Evolutionary conservation across 2,797 vertebrate species (phyloP), one percentile per base, ranked within the genome.

Genomic region (Petrocephalus schoutedeni): DNA sequence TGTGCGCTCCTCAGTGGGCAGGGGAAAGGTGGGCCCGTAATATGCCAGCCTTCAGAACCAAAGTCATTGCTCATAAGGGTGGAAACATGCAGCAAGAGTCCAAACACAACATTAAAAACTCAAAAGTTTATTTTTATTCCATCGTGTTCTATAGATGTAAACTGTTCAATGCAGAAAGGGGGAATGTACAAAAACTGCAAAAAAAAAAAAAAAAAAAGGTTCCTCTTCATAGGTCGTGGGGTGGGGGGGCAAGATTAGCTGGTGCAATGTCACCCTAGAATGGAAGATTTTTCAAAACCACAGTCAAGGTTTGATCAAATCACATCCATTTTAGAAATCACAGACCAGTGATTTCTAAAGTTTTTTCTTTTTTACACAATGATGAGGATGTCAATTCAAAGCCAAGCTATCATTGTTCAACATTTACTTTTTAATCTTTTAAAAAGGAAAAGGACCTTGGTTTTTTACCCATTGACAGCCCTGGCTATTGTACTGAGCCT

Each of bases 51-150:
- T 54, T 85, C 12, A 85, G 10, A 32, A 57, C 57, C 12, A 85
- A 57, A 58, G 59, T 8, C 36, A 23, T 67, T 32, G 28, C 28
- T 80, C 32, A 80, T 49, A 3, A 8, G 14, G 45, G 45, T 14
- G 4, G 45, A 80, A 21, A 80, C 19, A 80, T 80, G 74, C 49
- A 83, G 77, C 10, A 83, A 83, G 77, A 53, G 77, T 53, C 49
- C 74, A 54, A 64, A 32, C 83, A 85, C 59, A 49, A 14, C 53
- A 59, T 88, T 88, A 88, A 67, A 88, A 88, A 88, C 87, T 77
- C 87, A 85, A 51, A 4, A 67, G 80, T 85, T 85, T 67, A 67
- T 85, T 88, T 88, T 84, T 61, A 53, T 80, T 85, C 58, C 58
- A 86, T 83, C 16, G 8, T 58, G 71, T 19, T 82, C 45, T 14